Evolutionary conservation across 2,797 vertebrate species (phyloP).

Genomic region (Spinus pinus): DNA sequence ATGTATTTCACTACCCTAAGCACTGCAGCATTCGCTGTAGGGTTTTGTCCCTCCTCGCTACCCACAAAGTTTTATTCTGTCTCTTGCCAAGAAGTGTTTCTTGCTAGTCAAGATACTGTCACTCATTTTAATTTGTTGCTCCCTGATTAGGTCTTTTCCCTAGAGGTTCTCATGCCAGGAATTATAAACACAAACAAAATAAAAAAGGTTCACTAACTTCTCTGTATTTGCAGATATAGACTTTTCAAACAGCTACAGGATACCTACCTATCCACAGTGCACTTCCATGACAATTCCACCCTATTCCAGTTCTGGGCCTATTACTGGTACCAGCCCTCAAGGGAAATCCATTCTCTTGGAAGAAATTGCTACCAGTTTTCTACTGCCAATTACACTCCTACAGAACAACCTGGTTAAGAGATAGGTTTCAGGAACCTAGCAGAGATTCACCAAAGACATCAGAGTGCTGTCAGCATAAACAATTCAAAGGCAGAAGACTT

Average conservation of each 20-base stretch:
- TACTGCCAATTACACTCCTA: not conserved
- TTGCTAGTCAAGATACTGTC: not conserved
- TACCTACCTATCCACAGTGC: fast-evolving
- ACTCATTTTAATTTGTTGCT: not conserved
- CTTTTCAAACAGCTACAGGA: not conserved
- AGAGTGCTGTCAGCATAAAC: not conserved
- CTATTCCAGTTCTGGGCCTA: not conserved
- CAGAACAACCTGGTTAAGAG: not conserved
- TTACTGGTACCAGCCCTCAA: not conserved
- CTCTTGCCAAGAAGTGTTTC: not conserved
- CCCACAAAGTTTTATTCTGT: not conserved
- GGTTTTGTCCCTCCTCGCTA: not conserved
- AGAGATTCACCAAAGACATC: not conserved
- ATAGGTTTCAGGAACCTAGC: not conserved
- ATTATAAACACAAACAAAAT: not conserved
- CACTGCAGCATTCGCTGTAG: not conserved
- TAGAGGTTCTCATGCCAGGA: not conserved
- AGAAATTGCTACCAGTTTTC: not conserved
- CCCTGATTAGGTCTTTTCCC: not conserved
- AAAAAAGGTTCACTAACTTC: not conserved
- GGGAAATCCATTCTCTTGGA: not conserved
- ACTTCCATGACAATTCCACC: not conserved
- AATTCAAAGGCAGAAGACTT: not conserved
- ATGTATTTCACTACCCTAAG: not conserved
- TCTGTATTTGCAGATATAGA: not conserved